Evolutionary conservation across 2,797 vertebrate species (phyloP).

Genomic region (Clamator glandarius): DNA sequence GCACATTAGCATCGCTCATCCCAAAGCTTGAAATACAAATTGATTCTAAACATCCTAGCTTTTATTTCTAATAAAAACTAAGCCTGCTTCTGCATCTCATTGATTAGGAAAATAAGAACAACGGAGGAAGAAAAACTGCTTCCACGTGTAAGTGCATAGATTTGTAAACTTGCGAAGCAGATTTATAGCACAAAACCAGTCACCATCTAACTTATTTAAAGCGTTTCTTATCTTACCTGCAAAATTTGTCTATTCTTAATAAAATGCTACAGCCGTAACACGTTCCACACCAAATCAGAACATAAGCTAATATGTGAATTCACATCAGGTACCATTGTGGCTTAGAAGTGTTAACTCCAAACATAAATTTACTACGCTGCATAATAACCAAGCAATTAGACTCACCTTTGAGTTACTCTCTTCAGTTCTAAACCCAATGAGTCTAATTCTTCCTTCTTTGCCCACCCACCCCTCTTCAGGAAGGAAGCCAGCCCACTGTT

Average conservation of each 20-base stretch:
- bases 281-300: background rate
- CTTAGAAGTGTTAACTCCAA: background rate
- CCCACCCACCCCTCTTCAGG: background rate
- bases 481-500: background rate
- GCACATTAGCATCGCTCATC: background rate
- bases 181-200: background rate
- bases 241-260: background rate
- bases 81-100: background rate
- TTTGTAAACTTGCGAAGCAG: background rate
- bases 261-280: background rate
- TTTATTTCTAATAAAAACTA: background rate
- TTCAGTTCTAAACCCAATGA: background rate
- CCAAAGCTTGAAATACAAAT: background rate
- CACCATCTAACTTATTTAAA: background rate
- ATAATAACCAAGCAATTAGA: background rate
- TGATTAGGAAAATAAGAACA: background rate
- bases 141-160: background rate
- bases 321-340: background rate
- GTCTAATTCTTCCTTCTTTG: background rate
- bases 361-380: background rate
- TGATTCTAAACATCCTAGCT: background rate
- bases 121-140: background rate
- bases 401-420: background rate
- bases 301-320: background rate
- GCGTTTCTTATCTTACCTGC: background rate